Conservation (phyloP, 2,888 invertebrate species). For the Drosophila parthenogenetica region DNA sequence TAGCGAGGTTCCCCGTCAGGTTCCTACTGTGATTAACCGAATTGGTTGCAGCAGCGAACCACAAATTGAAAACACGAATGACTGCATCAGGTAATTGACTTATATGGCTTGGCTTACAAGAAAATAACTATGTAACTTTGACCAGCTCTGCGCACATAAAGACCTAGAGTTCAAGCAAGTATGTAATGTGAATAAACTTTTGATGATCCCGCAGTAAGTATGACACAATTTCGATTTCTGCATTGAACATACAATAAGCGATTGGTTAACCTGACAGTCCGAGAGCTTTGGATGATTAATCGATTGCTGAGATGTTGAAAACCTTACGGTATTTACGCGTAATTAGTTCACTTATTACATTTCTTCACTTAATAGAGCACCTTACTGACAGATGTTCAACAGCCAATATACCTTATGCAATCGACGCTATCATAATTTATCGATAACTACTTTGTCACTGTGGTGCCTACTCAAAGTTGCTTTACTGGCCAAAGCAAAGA, state of each 20-base stretch:
- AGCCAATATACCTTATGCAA: constrained; percentile 52
- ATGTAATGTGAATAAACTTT: constrained; percentile 47
- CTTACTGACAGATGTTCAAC: constrained; percentile 35
- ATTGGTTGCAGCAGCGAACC: constrained; percentile 45
- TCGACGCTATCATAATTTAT: constrained; percentile 27
- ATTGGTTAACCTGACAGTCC: constrained; percentile 33
- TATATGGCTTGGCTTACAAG: constrained; percentile 46
- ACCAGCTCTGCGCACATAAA: constrained; percentile 35
- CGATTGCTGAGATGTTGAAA: constrained; percentile 33
- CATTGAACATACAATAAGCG: constrained; percentile 12
- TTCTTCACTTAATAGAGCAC: constrained; percentile 57
- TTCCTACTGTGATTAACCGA: constrained; percentile 53
- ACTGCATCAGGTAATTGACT: constrained; percentile 50
- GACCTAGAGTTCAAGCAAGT: constrained; percentile 34
- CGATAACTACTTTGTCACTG: constrained; percentile 51
- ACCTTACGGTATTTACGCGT: constrained; percentile 33
- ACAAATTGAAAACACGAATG: constrained; percentile 45
- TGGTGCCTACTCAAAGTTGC: not conserved
- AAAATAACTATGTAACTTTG: constrained; percentile 28
- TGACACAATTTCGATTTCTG: constrained; percentile 39
- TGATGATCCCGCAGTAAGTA: constrained; percentile 29
- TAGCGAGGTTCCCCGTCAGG: constrained; percentile 37
- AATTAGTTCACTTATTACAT: constrained; percentile 54
- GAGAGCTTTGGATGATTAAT: constrained; percentile 47
- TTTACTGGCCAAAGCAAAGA: constrained; percentile 5